These are phyloP conservation scores for Saimiri boliviensis DNA, from an alignment of 2,113 vertebrate species.

Conservation along the genomic window DNA sequence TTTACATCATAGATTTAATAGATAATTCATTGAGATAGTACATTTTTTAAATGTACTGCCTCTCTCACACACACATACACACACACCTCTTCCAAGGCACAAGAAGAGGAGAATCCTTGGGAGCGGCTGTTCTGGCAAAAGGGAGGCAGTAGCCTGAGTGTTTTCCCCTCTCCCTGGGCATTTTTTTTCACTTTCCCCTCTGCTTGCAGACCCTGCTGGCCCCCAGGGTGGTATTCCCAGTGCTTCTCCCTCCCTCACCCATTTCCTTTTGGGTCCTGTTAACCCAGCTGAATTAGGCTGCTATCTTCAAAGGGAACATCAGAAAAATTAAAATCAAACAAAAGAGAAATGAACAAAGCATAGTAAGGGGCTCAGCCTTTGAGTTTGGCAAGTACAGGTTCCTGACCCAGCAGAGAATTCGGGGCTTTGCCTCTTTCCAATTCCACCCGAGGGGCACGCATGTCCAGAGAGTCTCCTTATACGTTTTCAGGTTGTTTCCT, in stretches of 20 bases:
- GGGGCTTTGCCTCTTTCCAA: neutral
- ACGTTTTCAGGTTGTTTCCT: neutral
- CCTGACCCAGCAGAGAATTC: neutral
- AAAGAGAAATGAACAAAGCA: neutral
- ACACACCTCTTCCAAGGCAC: neutral
- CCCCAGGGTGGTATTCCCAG: neutral
- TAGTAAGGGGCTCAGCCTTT: neutral
- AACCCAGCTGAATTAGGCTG: neutral
- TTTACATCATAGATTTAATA: neutral
- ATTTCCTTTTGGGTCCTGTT: neutral
- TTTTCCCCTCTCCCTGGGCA: neutral
- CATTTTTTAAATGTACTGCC: no score
- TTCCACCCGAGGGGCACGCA: no score
- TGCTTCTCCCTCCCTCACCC: neutral
- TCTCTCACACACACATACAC: neutral
- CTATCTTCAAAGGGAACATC: neutral
- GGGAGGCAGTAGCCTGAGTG: neutral
- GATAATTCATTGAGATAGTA: neutral
- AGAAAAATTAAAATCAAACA: neutral
- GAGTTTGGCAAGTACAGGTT: neutral
- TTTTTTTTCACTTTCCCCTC: neutral
- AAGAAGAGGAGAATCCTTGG: neutral
- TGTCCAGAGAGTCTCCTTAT: neutral
- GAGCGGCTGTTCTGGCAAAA: neutral
- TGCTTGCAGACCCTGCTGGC: neutral